These are phyloP conservation scores for Plecturocebus donacophilus DNA, from an alignment of 2,113 vertebrate genomes.

Conservation along the genomic window DNA sequence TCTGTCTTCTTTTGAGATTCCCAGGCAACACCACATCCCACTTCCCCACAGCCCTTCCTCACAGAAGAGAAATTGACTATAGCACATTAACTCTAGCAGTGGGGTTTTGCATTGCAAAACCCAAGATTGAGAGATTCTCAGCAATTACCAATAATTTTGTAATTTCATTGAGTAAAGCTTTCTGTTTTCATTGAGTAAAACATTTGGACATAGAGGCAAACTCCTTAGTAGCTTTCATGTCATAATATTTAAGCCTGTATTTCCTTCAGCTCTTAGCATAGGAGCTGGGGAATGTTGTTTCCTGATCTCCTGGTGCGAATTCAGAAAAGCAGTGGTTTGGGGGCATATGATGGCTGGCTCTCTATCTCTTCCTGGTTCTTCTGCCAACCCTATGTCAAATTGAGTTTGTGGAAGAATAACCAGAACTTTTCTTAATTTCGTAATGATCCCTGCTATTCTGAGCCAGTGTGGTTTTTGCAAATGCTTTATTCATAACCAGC, in stretches of 20 bases:
- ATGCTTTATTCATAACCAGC: neutral
- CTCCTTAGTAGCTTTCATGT: neutral
- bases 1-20: neutral
- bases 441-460: neutral
- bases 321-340: neutral
- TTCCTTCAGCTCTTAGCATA: neutral
- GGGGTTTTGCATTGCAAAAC: neutral
- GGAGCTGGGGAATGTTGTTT: neutral
- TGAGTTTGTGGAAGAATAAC: neutral
- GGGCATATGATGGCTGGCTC: neutral
- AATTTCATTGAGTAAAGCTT: neutral
- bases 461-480: neutral
- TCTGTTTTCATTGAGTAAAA: neutral
- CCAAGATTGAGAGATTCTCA: neutral
- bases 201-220: neutral
- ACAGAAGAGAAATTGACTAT: neutral
- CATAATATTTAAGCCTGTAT: no score
- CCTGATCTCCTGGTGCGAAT: neutral
- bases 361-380: neutral
- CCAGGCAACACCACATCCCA: neutral
- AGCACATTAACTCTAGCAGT: neutral
- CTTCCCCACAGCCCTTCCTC: neutral
- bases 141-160: neutral
- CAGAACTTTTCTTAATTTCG: neutral
- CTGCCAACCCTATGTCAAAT: neutral